Evolutionary conservation across 2,888 invertebrate species (phyloP).

Genomic region (Hymenopus coronatus): DNA sequence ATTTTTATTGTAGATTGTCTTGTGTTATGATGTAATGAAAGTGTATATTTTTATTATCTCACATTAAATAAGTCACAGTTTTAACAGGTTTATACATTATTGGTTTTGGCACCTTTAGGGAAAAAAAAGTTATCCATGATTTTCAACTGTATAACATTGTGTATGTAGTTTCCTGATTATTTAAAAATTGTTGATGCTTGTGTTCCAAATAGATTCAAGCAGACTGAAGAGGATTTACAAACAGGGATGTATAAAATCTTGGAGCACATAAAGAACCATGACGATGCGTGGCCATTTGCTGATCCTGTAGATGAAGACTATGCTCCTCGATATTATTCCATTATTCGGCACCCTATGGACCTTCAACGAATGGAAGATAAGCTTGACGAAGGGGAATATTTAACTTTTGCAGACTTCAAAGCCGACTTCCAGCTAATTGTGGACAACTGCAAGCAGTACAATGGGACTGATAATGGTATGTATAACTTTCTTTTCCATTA

Average conservation of each 20-base stretch:
- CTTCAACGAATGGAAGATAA: constrained; percentile 84
- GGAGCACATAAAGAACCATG: constrained; percentile 80
- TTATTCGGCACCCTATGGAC: constrained; percentile 77
- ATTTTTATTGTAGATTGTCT: no score
- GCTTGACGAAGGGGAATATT: constrained; percentile 76
- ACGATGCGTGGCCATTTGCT: constrained; percentile 92
- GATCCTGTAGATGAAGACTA: constrained; percentile 91
- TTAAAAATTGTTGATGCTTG: constrained; percentile 21
- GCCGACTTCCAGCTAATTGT: constrained; percentile 89
- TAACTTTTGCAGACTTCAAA: constrained; percentile 75
- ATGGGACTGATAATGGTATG: constrained; percentile 87
- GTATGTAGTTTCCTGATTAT: not conserved
- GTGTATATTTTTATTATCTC: no score
- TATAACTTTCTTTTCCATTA: no score
- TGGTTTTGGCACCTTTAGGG: no score
- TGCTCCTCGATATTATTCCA: constrained; percentile 68
- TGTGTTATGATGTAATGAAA: no score
- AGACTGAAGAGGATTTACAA: constrained; percentile 79
- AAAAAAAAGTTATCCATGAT: no score
- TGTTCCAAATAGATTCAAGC: constrained; percentile 62
- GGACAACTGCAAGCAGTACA: constrained; percentile 88
- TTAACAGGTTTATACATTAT: no score
- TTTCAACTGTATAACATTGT: not conserved
- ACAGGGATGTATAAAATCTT: constrained; percentile 91
- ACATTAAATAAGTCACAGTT: no score